Base-by-base conservation (phyloP, 1,140 invertebrate genomes). In the Aporrectodea caliginosa region DNA sequence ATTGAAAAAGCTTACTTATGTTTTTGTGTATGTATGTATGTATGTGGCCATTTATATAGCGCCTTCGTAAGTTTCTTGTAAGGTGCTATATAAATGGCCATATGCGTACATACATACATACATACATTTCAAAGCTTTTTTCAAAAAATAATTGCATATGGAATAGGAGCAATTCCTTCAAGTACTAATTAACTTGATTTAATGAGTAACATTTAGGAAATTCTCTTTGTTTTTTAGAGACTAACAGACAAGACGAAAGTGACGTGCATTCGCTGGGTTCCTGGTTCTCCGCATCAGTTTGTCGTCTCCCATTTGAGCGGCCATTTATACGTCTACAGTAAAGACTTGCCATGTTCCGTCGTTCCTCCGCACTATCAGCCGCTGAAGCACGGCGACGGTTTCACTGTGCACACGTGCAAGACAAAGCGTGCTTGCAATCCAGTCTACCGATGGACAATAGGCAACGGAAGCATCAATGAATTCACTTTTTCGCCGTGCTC, bases 211-310 rank as follows among this genome's bases (percentile, higher is more conserved):
- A n/a, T n/a, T n/a, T n/a, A n/a, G n/a, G n/a, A n/a, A n/a, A 27
- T 72, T 72, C 27, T 29, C 43, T 81, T 82, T 74, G 82, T 87
- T 83, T 92, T 85, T 77, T 91, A 97, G 94, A 93, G 96, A 88
- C 89, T 97, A 84, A 98, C 99, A 86, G 98, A 99, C 87, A 99
- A 98, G 90, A 96, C 93, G 78, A 93, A 95, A 90, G 97, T 99
- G 82, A 99, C 98, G n/a, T 99, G 97, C 88, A 93, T 99, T 84
- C 93, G 94, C 85, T 99, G 97, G 97, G 92, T 99, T 80, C 97
- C 97, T 27, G 93, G 93, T 74, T 97, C 95, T 35, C 92, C 92
- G 81, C 96, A 96, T 85, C 90, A 96, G 83, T 99, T 99, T 89
- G 90, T 99, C 78, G 94, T 95, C 73, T 94, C 96, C 30, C 96